Evolutionary conservation across 2,797 vertebrate genomes (phyloP).

Genomic region (Tarsius wallacei): DNA sequence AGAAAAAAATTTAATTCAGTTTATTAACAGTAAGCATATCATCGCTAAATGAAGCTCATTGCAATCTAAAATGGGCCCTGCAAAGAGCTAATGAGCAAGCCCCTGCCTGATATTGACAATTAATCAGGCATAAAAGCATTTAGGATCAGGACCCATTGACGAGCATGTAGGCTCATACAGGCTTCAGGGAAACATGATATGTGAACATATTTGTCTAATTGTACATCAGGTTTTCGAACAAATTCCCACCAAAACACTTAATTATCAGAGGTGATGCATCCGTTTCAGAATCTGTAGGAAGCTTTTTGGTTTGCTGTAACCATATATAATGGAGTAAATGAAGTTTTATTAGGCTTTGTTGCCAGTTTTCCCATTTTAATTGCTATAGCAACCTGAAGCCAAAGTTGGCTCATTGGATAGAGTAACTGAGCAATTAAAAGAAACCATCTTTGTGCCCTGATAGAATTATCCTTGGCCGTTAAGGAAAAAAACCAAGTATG

Average conservation of each 20-base stretch:
- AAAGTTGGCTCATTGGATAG: constrained; percentile 86
- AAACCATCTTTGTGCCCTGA: constrained; percentile 60
- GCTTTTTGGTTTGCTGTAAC: constrained; percentile 89
- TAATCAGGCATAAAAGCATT: constrained; percentile 92
- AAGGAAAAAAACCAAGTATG: constrained; percentile 52
- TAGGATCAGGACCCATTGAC: constrained; percentile 90
- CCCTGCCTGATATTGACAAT: constrained; percentile 91
- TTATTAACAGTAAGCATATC: constrained; percentile 90
- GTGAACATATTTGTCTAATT: constrained; percentile 92
- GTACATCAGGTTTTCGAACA: constrained; percentile 89
- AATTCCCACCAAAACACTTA: constrained; percentile 92
- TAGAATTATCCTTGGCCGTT: constrained; percentile 49
- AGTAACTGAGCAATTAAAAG: constrained; percentile 86
- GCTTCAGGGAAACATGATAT: constrained; percentile 90
- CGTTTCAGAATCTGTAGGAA: constrained; percentile 86
- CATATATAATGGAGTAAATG: constrained; percentile 90
- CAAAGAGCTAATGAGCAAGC: constrained; percentile 91
- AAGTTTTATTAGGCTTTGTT: constrained; percentile 90
- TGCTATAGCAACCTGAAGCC: constrained; percentile 89
- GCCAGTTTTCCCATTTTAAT: constrained; percentile 90
- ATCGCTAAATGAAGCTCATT: constrained; percentile 89
- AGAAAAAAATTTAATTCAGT: constrained; percentile 76
- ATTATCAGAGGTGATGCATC: constrained; percentile 90
- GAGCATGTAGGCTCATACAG: constrained; percentile 86
- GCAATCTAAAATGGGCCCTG: constrained; percentile 89